phyloP scores from a whole-genome alignment of 2,797 vertebrate genomes.

The Diglossa cyanea region DNA sequence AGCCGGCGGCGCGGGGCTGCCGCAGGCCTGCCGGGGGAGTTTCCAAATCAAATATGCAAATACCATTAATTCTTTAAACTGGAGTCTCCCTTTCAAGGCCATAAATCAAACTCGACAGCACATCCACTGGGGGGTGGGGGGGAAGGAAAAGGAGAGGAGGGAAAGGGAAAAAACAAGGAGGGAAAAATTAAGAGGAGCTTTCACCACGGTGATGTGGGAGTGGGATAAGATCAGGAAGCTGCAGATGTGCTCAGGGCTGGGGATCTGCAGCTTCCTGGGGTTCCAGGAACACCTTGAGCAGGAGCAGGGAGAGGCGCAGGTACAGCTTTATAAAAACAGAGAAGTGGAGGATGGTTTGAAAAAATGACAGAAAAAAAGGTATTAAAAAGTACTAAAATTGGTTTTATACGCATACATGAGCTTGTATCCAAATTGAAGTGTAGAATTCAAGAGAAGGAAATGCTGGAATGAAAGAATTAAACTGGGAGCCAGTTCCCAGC shows the following conservation, averaged over 20 bases:
- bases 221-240: not conserved
- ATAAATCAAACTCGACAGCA: conserved; percentile 65
- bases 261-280: not conserved
- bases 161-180: not conserved
- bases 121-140: not conserved
- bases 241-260: rapidly evolving
- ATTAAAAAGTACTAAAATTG: rapidly evolving
- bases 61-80: conserved; percentile 65
- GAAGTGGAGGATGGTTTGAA: not conserved
- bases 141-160: not conserved
- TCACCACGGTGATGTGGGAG: not conserved
- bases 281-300: not conserved
- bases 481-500: not conserved
- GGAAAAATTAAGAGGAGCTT: not conserved
- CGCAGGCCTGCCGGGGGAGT: conserved; percentile 47
- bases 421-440: rapidly evolving
- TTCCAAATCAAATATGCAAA: conserved; percentile 70
- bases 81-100: conserved; percentile 32
- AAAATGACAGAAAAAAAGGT: not conserved
- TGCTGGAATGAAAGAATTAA: not conserved
- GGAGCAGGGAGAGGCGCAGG: not conserved
- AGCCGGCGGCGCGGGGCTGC: not conserved
- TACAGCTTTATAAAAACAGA: rapidly evolving
- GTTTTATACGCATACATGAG: not conserved
- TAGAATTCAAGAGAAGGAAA: not conserved